Base-by-base conservation (phyloP, 2,888 invertebrate genomes). In the Helleia helle region DNA sequence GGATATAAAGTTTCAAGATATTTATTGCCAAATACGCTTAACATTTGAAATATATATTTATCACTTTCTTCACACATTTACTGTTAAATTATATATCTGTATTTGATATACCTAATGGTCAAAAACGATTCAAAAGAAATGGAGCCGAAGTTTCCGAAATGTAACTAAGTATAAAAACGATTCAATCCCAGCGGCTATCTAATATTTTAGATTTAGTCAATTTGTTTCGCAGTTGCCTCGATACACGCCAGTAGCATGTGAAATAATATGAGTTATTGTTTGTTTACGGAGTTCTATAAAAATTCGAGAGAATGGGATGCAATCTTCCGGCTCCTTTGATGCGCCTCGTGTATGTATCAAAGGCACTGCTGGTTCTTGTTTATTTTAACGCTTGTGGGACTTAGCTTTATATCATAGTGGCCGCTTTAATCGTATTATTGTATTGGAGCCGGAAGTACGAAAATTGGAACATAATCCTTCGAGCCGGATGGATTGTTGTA, bases 321-420 rank as follows among this genome's bases (percentile, higher is more conserved):
- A 71, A 73, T 70, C 76, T 77, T 81, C 79, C 80, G 79, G 77
- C 64, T 51, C 70, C 71, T 75, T 74, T 68, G 61, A 65, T 65
- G 59, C 66, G 64, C 69, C 67, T 69, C 62, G 58, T 58, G 52
- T 48, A 61, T 70, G 52, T 48, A 61, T 70, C 71, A 80, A 79
- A 79, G 67, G 66, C 18, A 11, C 22, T 4, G 22, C 8, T 2
- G 34, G 12, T 4, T 3, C 17, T 22, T 34, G 34, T 34, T 34
- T 34, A 34, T 34, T 34, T 34, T 34, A 34, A 34, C 34, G 34
- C 34, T 22, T 31, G 31, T 15, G 17, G 17, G 17, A 7, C 17
- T 31, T 34, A 12, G 34, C 34, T 34, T 34, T 34, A 17, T 18
- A 34, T 11, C 22, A 17, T 18, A 11, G 6, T 11, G 9, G 13